Evolutionary conservation across 2,797 vertebrate species (phyloP), one percentile per base, ranked within the genome.

Genomic region (Setipinna tenuifilis): DNA sequence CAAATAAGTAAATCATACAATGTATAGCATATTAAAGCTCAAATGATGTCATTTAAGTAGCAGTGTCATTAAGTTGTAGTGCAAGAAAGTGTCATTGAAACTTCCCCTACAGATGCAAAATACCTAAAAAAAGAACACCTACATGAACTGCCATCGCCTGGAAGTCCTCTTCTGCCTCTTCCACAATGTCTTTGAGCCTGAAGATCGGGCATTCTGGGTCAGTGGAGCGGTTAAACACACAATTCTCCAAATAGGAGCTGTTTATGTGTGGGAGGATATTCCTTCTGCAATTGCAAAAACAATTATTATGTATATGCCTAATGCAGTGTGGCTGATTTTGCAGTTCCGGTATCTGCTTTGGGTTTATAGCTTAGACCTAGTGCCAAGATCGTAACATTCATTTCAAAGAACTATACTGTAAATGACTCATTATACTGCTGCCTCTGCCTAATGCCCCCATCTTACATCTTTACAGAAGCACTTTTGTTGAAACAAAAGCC

Each of bases 161-260:
- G 92, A 98, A 98, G 83, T 94, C 95, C 54, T 98, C 95, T 50
- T 95, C 93, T 1, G 95, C 94, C 86, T 96, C 95, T 28, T n/a
- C 88, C 12, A 97, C 92, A 0, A 97, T 90, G 83, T 97, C 96
- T 82, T 96, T 95, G 44, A 98, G 94, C 23, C 91, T 94, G 92
- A 98, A 98, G 90, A 98, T 95, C 0, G 97, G 97, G 87, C 97
- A 98, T 81, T 92, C 85, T 0, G 90, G 90, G 89, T 96, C 94
- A 7, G 86, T 91, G 10, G 6, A 71, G 83, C 93, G 92, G 90
- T 93, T 91, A 86, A 95, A 96, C 0, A 85, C 92, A 78, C 97
- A 99, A 14, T 87, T 89, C 54, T 86, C 91, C 90, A 96, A 89
- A 89, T 96, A 96, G 31, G 86, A 31, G 31, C 84, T 92, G 83